phyloP scores from a whole-genome alignment of 2,888 invertebrate species.

The Lysandra coridon region DNA sequence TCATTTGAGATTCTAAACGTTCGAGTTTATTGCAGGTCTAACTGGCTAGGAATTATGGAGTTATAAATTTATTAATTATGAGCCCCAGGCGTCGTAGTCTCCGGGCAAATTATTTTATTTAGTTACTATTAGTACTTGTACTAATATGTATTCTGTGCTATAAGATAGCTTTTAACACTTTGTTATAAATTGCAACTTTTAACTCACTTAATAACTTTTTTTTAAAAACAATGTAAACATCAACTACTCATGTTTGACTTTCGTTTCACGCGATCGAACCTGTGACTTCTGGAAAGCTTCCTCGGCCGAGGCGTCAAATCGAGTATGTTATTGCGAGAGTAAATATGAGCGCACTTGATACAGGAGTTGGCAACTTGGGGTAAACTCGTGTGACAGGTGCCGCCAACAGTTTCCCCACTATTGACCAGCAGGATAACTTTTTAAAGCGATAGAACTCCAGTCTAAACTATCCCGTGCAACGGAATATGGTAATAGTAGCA shows the following conservation, averaged over 20 bases:
- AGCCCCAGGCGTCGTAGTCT: background rate
- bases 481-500: background rate
- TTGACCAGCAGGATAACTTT: constrained; percentile 25
- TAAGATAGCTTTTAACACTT: background rate
- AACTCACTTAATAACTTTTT: background rate
- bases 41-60: constrained; percentile 44
- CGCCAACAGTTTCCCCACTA: constrained; percentile 46
- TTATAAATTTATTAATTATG: background rate
- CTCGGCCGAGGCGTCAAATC: background rate
- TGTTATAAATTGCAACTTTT: background rate
- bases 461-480: background rate
- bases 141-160: background rate
- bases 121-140: background rate
- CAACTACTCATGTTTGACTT: background rate
- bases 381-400: constrained; percentile 63
- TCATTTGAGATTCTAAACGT: constrained; percentile 77
- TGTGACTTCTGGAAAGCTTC: background rate
- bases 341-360: constrained; percentile 19
- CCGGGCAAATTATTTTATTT: background rate
- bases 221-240: too few relatives aligned
- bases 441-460: constrained; percentile 14
- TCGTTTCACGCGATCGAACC: background rate
- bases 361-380: constrained; percentile 51
- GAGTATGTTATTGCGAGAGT: constrained; percentile 14
- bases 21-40: constrained; percentile 41